Base-by-base conservation (phyloP, 2,888 invertebrate genomes). In the Metallyticus violacea region DNA sequence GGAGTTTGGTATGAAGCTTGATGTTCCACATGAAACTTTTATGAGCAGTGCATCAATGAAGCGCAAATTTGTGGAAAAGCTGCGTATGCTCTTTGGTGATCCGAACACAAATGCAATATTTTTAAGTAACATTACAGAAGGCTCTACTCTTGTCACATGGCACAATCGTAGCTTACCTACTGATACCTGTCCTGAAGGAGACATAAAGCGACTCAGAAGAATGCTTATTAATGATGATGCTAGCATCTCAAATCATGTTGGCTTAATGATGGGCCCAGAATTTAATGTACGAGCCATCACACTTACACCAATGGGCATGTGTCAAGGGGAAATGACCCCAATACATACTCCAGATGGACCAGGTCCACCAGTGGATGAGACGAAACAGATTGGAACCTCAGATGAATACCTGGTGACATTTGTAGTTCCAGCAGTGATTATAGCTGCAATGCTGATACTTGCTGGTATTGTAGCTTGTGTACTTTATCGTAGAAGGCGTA, bases 401-500 rank as follows among this genome's bases (percentile, higher is more conserved):
- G 92, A 92, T 82, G 92, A 93, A 86, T 92, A 93, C 86, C 91
- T 93, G 89, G 91, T 94, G 85, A 98, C 98, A 9, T 97, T 97
- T 89, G 95, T 99, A 78, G 94, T 99, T 87, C 98, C 99, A 0
- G 97, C 97, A 0, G 94, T 97, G 22, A 96, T 98, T 40, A 97
- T 99, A 87, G 94, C 97, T 0, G 95, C 96, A 26, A 98, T 99
- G 96, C 93, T 99, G 77, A 91, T 98, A 22, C 93, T 99, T 80
- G 97, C 98, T 0, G 95, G 97, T 0, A 93, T 98, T 86, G 95
- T 98, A 86, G 98, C 98, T 1, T 97, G 98, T 90, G 94, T 97
- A 85, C 92, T 99, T 84, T 98, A 98, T 91, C 94, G 96, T 90
- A 94, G 97, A 89, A 92, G 92, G 88, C 94, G 96, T 89, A 96